A percentile compares a stretch with the other conserved stretches of the same genome.
Conservation (phyloP, 2,888 invertebrate genomes). For the Camptogramma bilineatum region DNA sequence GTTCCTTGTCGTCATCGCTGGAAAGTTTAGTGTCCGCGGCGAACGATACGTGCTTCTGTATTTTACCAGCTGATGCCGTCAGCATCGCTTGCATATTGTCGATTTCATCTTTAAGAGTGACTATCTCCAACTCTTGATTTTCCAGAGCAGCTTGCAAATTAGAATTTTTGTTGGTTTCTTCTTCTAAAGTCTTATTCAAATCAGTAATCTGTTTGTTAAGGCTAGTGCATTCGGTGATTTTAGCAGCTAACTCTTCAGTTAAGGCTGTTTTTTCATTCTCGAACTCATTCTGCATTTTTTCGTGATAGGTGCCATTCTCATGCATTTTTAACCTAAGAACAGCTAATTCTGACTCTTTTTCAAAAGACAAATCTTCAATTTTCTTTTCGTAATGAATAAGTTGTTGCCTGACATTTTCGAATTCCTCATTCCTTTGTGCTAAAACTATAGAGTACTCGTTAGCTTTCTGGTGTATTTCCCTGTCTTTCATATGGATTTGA, state of each 20-base stretch:
- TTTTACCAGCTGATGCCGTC: slow-evolving; percentile 64
- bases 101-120: slow-evolving; percentile 89
- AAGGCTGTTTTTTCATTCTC: slow-evolving; percentile 63
- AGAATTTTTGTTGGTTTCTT: slow-evolving; percentile 81
- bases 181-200: slow-evolving; percentile 80
- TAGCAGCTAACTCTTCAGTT: slow-evolving; percentile 68
- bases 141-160: slow-evolving; percentile 87
- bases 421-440: slow-evolving; percentile 72
- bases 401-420: slow-evolving; percentile 72
- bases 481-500: slow-evolving; percentile 68
- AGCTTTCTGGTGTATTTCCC: slow-evolving; percentile 74
- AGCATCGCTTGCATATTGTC: slow-evolving; percentile 63
- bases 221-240: slow-evolving; percentile 79
- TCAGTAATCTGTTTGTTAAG: slow-evolving; percentile 82
- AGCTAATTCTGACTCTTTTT: slow-evolving; percentile 84
- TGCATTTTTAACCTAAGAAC: slow-evolving; percentile 82
- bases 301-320: slow-evolving; percentile 70
- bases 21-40: slow-evolving; percentile 74
- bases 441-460: slow-evolving; percentile 67
- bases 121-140: slow-evolving; percentile 90
- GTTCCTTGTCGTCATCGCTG: slow-evolving; percentile 48
- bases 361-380: slow-evolving; percentile 79
- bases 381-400: slow-evolving; percentile 74
- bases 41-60: slow-evolving; percentile 79
- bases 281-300: slow-evolving; percentile 58